phyloP scores from a whole-genome alignment of 1,140 invertebrate genomes.

The Campoletis sonorensis region DNA sequence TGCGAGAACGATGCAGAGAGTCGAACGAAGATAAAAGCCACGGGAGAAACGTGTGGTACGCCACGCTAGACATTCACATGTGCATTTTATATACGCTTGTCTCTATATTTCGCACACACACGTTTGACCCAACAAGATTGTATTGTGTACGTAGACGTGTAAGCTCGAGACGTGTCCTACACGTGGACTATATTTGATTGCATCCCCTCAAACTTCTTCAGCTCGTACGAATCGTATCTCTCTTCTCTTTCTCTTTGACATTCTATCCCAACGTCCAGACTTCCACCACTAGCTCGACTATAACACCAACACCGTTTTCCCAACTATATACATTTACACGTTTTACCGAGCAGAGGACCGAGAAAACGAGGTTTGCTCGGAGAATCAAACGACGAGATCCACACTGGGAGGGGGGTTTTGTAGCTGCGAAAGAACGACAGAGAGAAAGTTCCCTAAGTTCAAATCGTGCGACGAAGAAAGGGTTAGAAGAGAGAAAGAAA shows the following conservation, averaged over 20 bases:
- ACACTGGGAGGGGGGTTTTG: background rate
- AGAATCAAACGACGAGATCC: conserved; percentile 6
- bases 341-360: conserved; percentile 4
- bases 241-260: background rate
- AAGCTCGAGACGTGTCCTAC: background rate
- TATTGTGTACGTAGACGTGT: background rate
- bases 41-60: background rate
- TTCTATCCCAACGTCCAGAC: background rate
- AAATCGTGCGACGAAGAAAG: background rate
- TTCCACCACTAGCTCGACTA: background rate
- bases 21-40: conserved; percentile 25
- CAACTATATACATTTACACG: background rate
- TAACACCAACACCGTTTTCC: background rate
- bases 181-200: background rate
- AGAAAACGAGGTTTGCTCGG: background rate
- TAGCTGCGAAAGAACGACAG: background rate
- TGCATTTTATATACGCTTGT: background rate
- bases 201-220: background rate
- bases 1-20: background rate
- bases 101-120: background rate
- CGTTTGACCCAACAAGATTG: background rate
- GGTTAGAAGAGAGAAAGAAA: background rate
- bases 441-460: background rate
- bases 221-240: background rate
- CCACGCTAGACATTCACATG: background rate